Percentiles rank a stretch among this genome's conserved stretches.
phyloP scores from a whole-genome alignment of 2,113 vertebrate species.

The Dolichallabes microphthalmus region DNA sequence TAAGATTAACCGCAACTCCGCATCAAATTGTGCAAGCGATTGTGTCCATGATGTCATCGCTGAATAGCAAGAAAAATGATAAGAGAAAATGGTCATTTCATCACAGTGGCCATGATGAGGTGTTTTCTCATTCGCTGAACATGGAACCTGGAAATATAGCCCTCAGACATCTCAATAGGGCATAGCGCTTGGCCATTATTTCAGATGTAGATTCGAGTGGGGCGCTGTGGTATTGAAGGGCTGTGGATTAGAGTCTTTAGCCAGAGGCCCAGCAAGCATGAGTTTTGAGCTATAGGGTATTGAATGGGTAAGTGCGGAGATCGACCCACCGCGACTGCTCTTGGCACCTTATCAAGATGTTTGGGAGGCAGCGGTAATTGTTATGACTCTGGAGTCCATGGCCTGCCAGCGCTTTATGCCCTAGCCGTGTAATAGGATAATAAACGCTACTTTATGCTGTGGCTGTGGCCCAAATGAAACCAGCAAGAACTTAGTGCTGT shows the following conservation, averaged over 20 bases:
- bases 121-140: not conserved
- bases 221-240: slow-evolving; percentile 9
- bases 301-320: slow-evolving; percentile 16
- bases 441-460: slow-evolving; percentile 85
- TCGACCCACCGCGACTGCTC: slow-evolving; percentile 31
- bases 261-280: slow-evolving; percentile 23
- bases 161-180: slow-evolving; percentile 24
- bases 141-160: not conserved
- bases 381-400: slow-evolving; percentile 80
- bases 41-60: not conserved
- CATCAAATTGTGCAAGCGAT: not conserved
- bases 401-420: slow-evolving; percentile 68
- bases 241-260: slow-evolving; percentile 36
- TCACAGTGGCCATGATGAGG: not conserved
- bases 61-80: not conserved
- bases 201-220: slow-evolving; percentile 35
- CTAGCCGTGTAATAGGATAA: slow-evolving; percentile 87
- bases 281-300: slow-evolving; percentile 32
- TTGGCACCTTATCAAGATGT: slow-evolving; percentile 83
- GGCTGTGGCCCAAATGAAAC: slow-evolving; percentile 61
- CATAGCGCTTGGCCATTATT: not conserved
- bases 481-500: slow-evolving; percentile 35
- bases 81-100: not conserved
- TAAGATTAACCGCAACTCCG: not conserved
- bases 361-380: slow-evolving; percentile 80